Evolutionary conservation across 2,888 invertebrate genomes (phyloP).

Genomic region (Hirtodrosophila cameraria): DNA sequence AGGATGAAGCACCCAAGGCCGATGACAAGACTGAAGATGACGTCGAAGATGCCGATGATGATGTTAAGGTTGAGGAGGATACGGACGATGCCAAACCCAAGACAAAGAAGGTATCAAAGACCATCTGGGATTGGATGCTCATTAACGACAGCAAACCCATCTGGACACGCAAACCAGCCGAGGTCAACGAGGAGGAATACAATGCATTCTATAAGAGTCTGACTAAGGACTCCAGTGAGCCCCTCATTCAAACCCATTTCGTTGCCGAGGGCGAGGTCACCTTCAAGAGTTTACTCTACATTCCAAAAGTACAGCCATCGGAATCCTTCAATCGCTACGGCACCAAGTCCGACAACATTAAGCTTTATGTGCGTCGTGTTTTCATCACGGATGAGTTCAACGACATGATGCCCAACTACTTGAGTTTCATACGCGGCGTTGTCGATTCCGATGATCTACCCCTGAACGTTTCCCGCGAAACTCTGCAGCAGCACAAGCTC

Average conservation of each 20-base stretch:
- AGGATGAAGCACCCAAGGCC: conserved; percentile 85
- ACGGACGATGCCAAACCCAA: conserved; percentile 88
- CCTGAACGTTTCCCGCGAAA: conserved; percentile 98
- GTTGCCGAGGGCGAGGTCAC: conserved; percentile 99
- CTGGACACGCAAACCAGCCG: conserved; percentile 96
- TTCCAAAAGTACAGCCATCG: conserved; percentile 94
- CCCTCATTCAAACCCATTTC: conserved; percentile 94
- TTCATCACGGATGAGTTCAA: conserved; percentile 99
- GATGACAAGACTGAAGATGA: conserved; percentile 85
- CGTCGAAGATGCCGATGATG: conserved; percentile 84
- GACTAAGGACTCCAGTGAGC: conserved; percentile 94
- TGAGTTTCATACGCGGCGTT: conserved; percentile 97
- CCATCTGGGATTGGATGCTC: conserved; percentile 98
- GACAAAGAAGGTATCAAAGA: conserved; percentile 95
- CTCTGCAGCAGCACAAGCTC: conserved; percentile 98
- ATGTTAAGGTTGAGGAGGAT: conserved; percentile 88
- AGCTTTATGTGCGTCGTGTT: conserved; percentile 98
- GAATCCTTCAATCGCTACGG: conserved; percentile 99
- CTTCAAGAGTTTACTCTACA: conserved; percentile 97
- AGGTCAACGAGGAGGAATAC: conserved; percentile 95
- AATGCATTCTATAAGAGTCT: conserved; percentile 97
- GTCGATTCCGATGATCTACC: conserved; percentile 99
- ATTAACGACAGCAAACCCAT: conserved; percentile 99
- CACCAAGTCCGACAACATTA: conserved; percentile 96
- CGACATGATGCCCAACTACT: conserved; percentile 99